Base-by-base conservation (phyloP, 92 coral and sea anemone genomes). In the Isaurus tuberculatus region DNA sequence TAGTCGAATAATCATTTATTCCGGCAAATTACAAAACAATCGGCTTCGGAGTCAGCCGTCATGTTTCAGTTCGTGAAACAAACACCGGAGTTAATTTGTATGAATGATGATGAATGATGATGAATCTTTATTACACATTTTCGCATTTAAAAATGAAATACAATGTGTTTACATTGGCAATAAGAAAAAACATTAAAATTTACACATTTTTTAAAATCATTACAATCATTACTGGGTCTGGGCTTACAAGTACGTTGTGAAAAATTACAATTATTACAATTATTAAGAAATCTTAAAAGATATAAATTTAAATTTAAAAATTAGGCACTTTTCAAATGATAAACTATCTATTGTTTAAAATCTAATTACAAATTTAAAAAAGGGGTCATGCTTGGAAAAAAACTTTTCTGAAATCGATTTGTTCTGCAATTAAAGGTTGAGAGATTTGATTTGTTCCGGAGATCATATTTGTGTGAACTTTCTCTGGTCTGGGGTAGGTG, bases 351-450 rank as follows among this genome's bases (percentile, higher is more conserved):
- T 61, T 61, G 67, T 1, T 61, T 61, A 61, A 61, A 61, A 61
- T 61, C 67, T 61, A 61, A 61, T 61, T 61, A 61, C 67, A 61
- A 61, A 61, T 79, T 80, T 80, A 65, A 80, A 66, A 65, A 27
- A 43, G 63, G 72, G 71, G 58, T 80, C 65, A 80, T 37, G 75
- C 74, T 80, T 63, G 85, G 75, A 34, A 80, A 80, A 80, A 80
- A 65, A 75, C 33, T 80, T 51, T 80, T 80, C 32, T 44, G 28
- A 53, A 79, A 82, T 31, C 73, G 46, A 31, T 67, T 67, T 67
- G 73, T 67, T 67, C 73, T 67, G 73, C 86, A 82, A 48, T 82
- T 69, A 82, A 42, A 82, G 40, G 78, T 68, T 55, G 86, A 82
- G 65, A 82, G 46, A 42, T 82, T 73, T 0, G 37, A 34, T 14